Evolutionary conservation across 2,797 vertebrate genomes (phyloP).

Genomic region (Lepidocolaptes lacrymiger): DNA sequence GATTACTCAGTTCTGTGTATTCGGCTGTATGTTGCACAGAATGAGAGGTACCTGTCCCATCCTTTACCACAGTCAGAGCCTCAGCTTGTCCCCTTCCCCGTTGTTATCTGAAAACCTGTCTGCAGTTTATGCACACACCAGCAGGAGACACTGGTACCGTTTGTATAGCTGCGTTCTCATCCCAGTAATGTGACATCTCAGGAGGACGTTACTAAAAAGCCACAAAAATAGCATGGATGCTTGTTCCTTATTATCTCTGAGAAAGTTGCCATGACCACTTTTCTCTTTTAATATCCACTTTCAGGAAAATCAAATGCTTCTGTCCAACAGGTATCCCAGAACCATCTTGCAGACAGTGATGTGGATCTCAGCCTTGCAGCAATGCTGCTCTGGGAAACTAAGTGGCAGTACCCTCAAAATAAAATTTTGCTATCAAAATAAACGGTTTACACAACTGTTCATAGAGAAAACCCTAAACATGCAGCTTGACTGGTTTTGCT

Average conservation of each 20-base stretch:
- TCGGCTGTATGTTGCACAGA: neutral
- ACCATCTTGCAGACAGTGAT: neutral
- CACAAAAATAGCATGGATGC: neutral
- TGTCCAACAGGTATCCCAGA: neutral
- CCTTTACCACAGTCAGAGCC: neutral
- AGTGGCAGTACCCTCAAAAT: neutral
- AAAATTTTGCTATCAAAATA: neutral
- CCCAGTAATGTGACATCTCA: neutral
- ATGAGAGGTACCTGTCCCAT: neutral
- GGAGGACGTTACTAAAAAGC: neutral
- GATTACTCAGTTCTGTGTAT: neutral
- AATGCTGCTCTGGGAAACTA: neutral
- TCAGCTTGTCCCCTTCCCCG: neutral
- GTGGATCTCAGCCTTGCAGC: neutral
- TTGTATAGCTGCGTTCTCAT: neutral
- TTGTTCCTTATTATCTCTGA: neutral
- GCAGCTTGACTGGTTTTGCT: neutral
- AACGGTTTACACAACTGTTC: neutral
- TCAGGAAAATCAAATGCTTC: neutral
- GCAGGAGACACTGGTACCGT: constrained; percentile 61
- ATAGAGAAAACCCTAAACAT: neutral
- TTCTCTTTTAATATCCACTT: neutral
- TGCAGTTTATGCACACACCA: constrained; percentile 16
- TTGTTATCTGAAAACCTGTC: neutral
- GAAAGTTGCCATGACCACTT: neutral